Conservation (phyloP, 2,888 invertebrate species). For the Philonicus albiceps region DNA sequence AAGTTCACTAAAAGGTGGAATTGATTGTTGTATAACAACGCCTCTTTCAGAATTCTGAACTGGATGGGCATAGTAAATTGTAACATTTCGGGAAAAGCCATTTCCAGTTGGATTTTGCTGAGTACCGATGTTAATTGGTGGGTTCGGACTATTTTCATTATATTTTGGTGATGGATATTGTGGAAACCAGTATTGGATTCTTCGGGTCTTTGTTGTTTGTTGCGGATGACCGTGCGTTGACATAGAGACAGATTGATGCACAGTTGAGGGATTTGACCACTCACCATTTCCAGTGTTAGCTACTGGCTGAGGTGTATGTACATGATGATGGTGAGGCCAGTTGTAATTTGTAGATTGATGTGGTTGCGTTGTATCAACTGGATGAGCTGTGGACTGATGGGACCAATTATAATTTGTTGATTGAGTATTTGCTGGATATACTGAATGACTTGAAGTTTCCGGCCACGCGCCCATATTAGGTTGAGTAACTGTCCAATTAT, state of each 20-base stretch:
- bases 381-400: neutral
- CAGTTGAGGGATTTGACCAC: neutral
- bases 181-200: neutral
- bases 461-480: neutral
- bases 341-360: neutral
- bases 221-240: neutral
- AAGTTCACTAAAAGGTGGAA: neutral
- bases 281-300: neutral
- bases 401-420: neutral
- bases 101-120: conserved; percentile 39
- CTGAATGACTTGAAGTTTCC: neutral
- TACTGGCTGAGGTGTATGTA: neutral
- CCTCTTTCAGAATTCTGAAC: conserved; percentile 53
- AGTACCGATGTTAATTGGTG: conserved; percentile 39
- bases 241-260: neutral
- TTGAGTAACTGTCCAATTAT: neutral
- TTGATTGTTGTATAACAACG: conserved; percentile 44
- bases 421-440: neutral
- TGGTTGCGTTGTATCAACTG: neutral
- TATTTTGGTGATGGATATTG: neutral
- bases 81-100: conserved; percentile 34
- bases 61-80: conserved; percentile 57
- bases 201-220: neutral
- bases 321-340: neutral
- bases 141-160: conserved; percentile 22